Base-by-base conservation (phyloP, 2,113 vertebrate genomes). In the Sialia sialis region DNA sequence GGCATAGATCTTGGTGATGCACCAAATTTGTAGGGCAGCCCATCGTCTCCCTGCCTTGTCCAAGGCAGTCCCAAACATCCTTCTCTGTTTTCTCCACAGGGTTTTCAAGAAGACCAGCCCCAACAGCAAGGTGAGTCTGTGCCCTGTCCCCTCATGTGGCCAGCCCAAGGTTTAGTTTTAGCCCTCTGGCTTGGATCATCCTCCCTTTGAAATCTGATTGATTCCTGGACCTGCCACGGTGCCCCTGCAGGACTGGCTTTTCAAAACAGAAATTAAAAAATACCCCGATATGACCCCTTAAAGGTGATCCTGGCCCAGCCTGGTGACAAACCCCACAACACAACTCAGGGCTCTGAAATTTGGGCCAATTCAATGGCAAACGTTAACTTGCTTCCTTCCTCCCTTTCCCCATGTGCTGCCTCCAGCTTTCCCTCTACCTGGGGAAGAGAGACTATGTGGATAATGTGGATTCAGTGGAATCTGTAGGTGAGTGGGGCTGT, bases 381-480 rank as follows among this genome's bases (percentile, higher is more conserved):
- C 10, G 4, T 73, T 55, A 29, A 91, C 26, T 27, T 29, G 1
- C 11, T 39, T 46, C 7, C 13, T 95, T 56, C 48, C 22, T 70
- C 20, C 75, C 76, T 93, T 90, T 58, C 8, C 2, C 38, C 10
- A 1, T 0, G 11, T 51, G 51, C 41, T 89, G 49, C 36, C 66
- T 79, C 80, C 96, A 99, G 99, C 95, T 99, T 36, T 94, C 98
- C 86, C 97, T 99, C 89, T 99, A 99, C 96, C 97, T 99, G 97
- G 98, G 98, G 23, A 99, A 98, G 94, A 98, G 98, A 92, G 99
- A 99, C 91, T 99, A 98, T 81, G 97, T 99, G 97, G 98, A 99
- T 90, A 92, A 98, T 6, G 98, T 99, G 87, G 98, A 99, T 30
- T 55, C 81, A 13, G 97, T 98, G 93, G 98, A 98, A 6, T 38